A percentile compares a stretch with the other conserved stretches of the same genome.
Conservation (phyloP, 2,888 invertebrate species). For the Petrolisthes manimaculis region DNA sequence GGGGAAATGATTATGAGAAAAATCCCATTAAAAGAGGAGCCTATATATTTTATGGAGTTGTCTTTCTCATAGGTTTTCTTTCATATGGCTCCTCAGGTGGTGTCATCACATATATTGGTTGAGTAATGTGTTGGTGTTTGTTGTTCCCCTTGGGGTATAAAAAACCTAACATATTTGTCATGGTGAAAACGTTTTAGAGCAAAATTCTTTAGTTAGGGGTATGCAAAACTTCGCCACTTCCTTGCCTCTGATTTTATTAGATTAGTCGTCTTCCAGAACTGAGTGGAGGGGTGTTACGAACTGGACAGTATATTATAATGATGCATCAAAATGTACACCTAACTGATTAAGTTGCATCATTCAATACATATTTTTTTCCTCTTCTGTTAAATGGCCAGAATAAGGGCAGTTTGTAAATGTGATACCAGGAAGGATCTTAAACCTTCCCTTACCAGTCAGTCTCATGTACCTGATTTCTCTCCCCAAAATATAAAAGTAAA, state of each 20-base stretch:
- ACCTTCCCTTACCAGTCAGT: conserved; percentile 52
- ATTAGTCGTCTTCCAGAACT: background rate
- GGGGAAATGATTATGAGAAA: too few relatives aligned
- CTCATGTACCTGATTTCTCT: conserved; percentile 54
- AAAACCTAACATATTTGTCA: background rate
- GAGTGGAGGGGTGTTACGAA: background rate
- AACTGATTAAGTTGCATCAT: background rate
- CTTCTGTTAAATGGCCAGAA: conserved; percentile 21
- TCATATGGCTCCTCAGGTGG: too few relatives aligned
- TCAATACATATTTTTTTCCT: background rate
- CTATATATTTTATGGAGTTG: too few relatives aligned
- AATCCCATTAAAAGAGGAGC: too few relatives aligned
- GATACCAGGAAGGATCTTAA: conserved; percentile 34
- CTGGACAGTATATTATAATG: background rate
- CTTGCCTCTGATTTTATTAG: background rate
- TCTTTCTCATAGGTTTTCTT: too few relatives aligned
- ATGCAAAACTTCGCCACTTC: background rate
- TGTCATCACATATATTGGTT: too few relatives aligned
- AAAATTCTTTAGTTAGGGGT: background rate
- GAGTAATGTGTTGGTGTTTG: too few relatives aligned
- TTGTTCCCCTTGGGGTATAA: too few relatives aligned
- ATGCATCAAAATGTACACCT: background rate
- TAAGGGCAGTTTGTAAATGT: conserved; percentile 39
- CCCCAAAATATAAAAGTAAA: conserved; percentile 22
- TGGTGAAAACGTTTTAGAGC: background rate